Percentiles rank a stretch among this genome's conserved stretches.
Evolutionary conservation across 1,140 invertebrate species (phyloP).

Genomic region (Gryllus bimaculatus): DNA sequence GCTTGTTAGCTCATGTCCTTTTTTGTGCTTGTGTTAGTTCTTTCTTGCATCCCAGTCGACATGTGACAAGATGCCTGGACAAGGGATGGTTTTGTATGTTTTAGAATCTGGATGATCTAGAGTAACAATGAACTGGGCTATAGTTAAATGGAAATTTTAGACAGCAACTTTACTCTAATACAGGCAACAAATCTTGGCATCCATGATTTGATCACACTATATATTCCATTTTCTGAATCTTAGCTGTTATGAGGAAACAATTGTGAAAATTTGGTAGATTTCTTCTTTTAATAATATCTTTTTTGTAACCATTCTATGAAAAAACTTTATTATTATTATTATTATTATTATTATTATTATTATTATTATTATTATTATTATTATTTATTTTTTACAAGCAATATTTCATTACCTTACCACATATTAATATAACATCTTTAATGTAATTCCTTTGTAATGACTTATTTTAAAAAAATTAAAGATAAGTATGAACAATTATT

Average conservation of each 20-base stretch:
- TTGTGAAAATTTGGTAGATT: not conserved
- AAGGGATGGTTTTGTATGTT: not conserved
- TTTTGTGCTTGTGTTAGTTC: not conserved
- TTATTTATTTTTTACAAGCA: too few relatives aligned
- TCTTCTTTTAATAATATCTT: not conserved
- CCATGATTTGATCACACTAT: not conserved
- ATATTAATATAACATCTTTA: too few relatives aligned
- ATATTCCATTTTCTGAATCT: too few relatives aligned
- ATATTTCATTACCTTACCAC: too few relatives aligned
- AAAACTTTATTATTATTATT: too few relatives aligned
- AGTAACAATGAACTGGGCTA: not conserved
- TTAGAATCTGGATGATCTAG: not conserved
- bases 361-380: too few relatives aligned
- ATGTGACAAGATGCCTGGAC: not conserved
- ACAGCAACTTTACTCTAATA: not conserved
- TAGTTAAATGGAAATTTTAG: not conserved
- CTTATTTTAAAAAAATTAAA: too few relatives aligned
- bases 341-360: too few relatives aligned
- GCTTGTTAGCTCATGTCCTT: not conserved
- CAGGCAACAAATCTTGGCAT: not conserved
- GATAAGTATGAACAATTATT: too few relatives aligned
- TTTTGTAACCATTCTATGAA: not conserved
- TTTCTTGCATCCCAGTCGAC: not conserved
- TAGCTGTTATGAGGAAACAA: too few relatives aligned
- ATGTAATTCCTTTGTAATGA: too few relatives aligned